Percentiles rank a stretch among this genome's conserved stretches.
phyloP scores from a whole-genome alignment of 2,888 invertebrate genomes.

The Drosophila kanekoi region DNA sequence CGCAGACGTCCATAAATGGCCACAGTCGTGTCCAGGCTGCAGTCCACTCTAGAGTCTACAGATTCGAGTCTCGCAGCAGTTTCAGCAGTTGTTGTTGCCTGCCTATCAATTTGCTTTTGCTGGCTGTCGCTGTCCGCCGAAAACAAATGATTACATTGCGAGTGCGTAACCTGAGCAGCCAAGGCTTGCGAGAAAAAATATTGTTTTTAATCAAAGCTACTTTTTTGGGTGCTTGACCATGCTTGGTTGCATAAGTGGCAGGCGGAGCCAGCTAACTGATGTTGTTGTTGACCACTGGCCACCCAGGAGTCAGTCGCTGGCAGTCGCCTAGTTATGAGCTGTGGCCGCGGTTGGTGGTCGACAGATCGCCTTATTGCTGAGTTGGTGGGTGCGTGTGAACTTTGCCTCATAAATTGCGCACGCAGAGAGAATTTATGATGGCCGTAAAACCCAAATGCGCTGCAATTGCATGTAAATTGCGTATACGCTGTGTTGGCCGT shows the following conservation, averaged over 20 bases:
- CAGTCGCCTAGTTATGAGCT: slow-evolving; percentile 31
- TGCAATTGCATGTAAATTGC: slow-evolving; percentile 61
- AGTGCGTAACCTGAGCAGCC: slow-evolving; percentile 78
- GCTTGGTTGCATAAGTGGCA: slow-evolving; percentile 61
- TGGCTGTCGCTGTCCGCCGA: slow-evolving; percentile 64
- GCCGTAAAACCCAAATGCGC: slow-evolving; percentile 27
- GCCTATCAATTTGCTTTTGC: slow-evolving; percentile 73
- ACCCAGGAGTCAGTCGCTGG: slow-evolving; percentile 56
- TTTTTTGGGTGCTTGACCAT: slow-evolving; percentile 28
- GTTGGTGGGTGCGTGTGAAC: slow-evolving; percentile 73
- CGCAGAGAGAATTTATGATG: slow-evolving; percentile 63
- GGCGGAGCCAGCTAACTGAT: slow-evolving; percentile 8
- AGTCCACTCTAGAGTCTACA: slow-evolving; percentile 13
- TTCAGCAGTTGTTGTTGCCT: slow-evolving; percentile 59
- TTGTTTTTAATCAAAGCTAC: slow-evolving; percentile 63
- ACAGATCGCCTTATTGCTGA: slow-evolving; percentile 32
- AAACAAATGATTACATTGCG: slow-evolving; percentile 78
- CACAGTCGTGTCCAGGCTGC: slow-evolving; percentile 46
- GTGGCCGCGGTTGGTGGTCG: slow-evolving; percentile 67
- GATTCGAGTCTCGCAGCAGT: slow-evolving; percentile 28
- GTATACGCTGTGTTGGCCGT: slow-evolving; percentile 51
- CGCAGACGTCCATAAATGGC: slow-evolving; percentile 76
- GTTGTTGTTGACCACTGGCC: slow-evolving; percentile 46
- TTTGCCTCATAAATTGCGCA: slow-evolving; percentile 68
- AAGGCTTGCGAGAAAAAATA: slow-evolving; percentile 48